phyloP scores from a whole-genome alignment of 2,888 invertebrate species.

The Amphipoea lucens region DNA sequence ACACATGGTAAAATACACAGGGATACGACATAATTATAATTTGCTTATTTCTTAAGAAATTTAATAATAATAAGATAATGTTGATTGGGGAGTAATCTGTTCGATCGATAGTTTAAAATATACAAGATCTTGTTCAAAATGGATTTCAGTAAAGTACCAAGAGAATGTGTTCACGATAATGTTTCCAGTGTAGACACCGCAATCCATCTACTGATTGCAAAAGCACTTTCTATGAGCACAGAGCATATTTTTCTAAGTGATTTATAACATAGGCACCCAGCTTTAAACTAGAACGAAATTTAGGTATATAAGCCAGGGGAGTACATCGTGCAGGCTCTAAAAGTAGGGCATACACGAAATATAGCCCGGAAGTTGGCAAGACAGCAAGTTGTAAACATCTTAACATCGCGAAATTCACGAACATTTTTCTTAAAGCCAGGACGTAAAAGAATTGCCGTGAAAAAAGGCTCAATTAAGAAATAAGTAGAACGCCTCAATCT shows the following conservation, averaged over 20 bases:
- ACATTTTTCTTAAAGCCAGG: conserved; percentile 50
- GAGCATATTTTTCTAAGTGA: conserved; percentile 26
- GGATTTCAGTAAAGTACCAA: background rate
- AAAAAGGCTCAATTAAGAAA: conserved; percentile 39
- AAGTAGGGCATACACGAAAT: conserved; percentile 53
- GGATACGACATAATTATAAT: no score
- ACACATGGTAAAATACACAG: no score
- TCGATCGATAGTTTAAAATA: conserved; percentile 22
- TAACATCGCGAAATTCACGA: conserved; percentile 46
- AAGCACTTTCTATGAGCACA: conserved; percentile 3
- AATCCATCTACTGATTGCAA: conserved; percentile 9
- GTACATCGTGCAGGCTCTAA: conserved; percentile 39
- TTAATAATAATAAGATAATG: no score
- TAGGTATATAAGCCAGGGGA: conserved; percentile 24
- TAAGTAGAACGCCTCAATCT: conserved; percentile 18
- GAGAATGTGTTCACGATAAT: background rate
- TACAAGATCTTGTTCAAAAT: background rate
- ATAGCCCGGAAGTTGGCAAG: conserved; percentile 50
- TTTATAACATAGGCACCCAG: conserved; percentile 35
- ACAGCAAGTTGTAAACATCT: conserved; percentile 58
- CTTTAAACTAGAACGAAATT: conserved; percentile 33
- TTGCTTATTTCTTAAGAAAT: no score
- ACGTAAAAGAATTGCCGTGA: conserved; percentile 49
- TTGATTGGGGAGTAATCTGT: background rate
- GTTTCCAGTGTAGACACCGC: background rate